Evolutionary conservation across 2,888 invertebrate genomes (phyloP).

Genomic region (Gibbula magus): DNA sequence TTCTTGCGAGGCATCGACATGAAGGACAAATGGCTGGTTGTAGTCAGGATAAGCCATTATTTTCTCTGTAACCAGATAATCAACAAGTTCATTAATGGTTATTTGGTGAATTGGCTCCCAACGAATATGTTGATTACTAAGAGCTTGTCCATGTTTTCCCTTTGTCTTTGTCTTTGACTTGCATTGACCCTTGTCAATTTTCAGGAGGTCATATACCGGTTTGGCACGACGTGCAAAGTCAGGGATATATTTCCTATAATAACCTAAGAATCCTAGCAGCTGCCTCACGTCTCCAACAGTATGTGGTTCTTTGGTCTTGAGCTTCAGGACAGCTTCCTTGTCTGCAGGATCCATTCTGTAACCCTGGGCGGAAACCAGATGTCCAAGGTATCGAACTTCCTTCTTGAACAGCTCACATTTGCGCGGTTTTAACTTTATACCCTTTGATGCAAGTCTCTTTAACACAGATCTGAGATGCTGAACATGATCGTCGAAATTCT

Average conservation of each 20-base stretch:
- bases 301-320: constrained; percentile 29
- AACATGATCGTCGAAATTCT: constrained; percentile 37
- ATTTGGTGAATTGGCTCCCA: too few relatives aligned
- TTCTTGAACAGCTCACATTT: constrained; percentile 44
- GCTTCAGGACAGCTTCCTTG: constrained; percentile 30
- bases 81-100: too few relatives aligned
- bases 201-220: too few relatives aligned
- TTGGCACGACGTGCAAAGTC: constrained; percentile 39
- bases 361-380: constrained; percentile 38
- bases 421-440: constrained; percentile 39
- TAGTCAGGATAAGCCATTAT: constrained; percentile 16
- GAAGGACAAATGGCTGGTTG: too few relatives aligned
- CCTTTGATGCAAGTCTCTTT: constrained; percentile 32
- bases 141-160: too few relatives aligned
- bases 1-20: not conserved
- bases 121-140: too few relatives aligned
- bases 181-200: too few relatives aligned
- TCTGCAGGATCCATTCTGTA: constrained; percentile 39
- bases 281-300: constrained; percentile 40
- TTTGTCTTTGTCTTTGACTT: too few relatives aligned
- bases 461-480: constrained; percentile 39
- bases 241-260: constrained; percentile 37
- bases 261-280: constrained; percentile 36
- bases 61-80: constrained; percentile 8
- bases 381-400: constrained; percentile 43